A percentile compares a stretch with the other conserved stretches of the same genome.
Conservation (phyloP, 2,113 vertebrate genomes). For the Ceuthmochares aereus region DNA sequence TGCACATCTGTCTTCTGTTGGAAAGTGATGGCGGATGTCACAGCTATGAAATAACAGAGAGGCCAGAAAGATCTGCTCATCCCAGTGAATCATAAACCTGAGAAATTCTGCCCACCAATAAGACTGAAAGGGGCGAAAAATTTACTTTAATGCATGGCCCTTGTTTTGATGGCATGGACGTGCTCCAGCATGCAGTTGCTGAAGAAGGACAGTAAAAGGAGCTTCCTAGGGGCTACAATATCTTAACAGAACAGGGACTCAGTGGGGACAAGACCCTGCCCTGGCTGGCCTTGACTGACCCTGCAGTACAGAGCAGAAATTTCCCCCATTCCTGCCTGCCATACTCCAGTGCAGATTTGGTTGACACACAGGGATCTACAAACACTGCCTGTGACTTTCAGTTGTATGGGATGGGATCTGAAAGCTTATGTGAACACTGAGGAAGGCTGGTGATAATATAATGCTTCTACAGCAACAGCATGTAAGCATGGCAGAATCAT, state of each 20-base stretch:
- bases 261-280: neutral
- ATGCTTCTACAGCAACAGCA: neutral
- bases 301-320: neutral
- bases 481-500: neutral
- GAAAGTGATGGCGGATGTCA: neutral
- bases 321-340: neutral
- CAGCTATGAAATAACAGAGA: neutral
- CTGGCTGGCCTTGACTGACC: neutral
- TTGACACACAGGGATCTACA: neutral
- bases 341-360: neutral
- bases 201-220: neutral
- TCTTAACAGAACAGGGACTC: neutral
- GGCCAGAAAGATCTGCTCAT: neutral
- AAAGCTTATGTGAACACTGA: neutral
- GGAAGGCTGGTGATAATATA: neutral
- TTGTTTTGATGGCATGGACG: neutral
- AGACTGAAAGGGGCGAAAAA: neutral
- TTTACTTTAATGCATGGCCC: neutral
- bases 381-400: neutral
- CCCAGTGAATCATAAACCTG: neutral
- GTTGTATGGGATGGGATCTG: neutral
- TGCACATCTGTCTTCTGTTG: neutral
- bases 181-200: neutral
- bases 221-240: rapidly evolving
- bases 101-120: neutral